A percentile compares a stretch with the other conserved stretches of the same genome.
Conservation (phyloP, 1,140 invertebrate genomes). For the Caenorhabditis briggsae region DNA sequence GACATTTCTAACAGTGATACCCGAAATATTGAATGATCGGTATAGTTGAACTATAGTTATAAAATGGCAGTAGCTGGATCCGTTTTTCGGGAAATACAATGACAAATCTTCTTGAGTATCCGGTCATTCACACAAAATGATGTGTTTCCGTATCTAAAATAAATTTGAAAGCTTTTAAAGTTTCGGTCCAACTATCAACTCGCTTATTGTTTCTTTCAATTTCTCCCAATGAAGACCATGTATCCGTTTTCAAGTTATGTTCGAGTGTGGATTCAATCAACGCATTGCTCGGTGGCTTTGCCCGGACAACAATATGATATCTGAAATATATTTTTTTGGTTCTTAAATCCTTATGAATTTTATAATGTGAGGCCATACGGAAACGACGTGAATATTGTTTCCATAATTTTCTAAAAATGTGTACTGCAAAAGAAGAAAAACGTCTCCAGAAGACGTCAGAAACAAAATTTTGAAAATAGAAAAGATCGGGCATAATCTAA, state of each 20-base stretch:
- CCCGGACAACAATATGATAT: slow-evolving; percentile 66
- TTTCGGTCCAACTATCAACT: neutral
- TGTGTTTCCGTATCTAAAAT: slow-evolving; percentile 68
- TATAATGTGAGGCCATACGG: no score
- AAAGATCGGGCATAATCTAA: no score
- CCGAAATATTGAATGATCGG: neutral
- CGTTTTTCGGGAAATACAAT: slow-evolving; percentile 59
- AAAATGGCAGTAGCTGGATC: slow-evolving; percentile 18
- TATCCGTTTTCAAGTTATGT: slow-evolving; percentile 62
- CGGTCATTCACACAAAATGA: slow-evolving; percentile 66
- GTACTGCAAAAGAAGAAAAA: no score
- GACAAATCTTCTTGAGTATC: slow-evolving; percentile 67
- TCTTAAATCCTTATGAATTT: no score
- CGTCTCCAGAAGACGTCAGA: no score
- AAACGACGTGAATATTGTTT: no score
- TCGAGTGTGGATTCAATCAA: slow-evolving; percentile 65
- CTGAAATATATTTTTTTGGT: slow-evolving; percentile 38
- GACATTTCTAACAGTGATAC: neutral
- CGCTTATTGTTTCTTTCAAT: slow-evolving; percentile 69
- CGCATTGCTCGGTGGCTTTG: slow-evolving; percentile 65
- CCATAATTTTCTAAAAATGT: no score
- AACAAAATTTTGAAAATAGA: no score
- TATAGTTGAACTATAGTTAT: neutral
- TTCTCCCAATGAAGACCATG: slow-evolving; percentile 64
- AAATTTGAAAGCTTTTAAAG: neutral